These are phyloP conservation scores for Hedychridium roseum DNA, from an alignment of 2,888 invertebrate genomes.

Conservation along the genomic window DNA sequence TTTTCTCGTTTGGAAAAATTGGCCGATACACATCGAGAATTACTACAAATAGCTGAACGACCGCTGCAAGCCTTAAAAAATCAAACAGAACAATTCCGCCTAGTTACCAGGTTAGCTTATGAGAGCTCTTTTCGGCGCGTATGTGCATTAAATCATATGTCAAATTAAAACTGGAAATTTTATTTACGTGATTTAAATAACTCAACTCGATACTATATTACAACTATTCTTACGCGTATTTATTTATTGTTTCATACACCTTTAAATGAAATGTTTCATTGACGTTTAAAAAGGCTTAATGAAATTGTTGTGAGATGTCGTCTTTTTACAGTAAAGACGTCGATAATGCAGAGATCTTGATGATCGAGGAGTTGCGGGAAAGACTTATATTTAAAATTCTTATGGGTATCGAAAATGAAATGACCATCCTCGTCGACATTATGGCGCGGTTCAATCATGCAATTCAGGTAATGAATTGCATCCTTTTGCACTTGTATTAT, in stretches of 20 bases:
- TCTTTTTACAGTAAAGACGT: slow-evolving; percentile 39
- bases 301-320: slow-evolving; percentile 24
- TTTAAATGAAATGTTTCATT: too few relatives aligned
- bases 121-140: too few relatives aligned
- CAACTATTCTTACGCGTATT: too few relatives aligned
- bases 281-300: too few relatives aligned
- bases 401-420: slow-evolving; percentile 47
- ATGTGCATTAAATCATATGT: too few relatives aligned
- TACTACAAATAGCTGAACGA: slow-evolving; percentile 17
- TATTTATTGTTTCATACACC: too few relatives aligned
- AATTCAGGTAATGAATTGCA: slow-evolving; percentile 51
- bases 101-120: slow-evolving; percentile 37
- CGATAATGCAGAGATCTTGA: slow-evolving; percentile 42
- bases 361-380: slow-evolving; percentile 34
- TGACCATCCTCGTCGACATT: slow-evolving; percentile 30
- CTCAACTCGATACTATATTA: too few relatives aligned
- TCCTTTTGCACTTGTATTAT: too few relatives aligned
- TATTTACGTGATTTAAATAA: too few relatives aligned
- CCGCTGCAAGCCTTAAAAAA: slow-evolving; percentile 40
- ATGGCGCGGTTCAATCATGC: slow-evolving; percentile 34
- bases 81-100: slow-evolving; percentile 47
- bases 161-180: too few relatives aligned
- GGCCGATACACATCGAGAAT: slow-evolving; percentile 39
- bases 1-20: slow-evolving; percentile 39
- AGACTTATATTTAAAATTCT: slow-evolving; percentile 49